Base-by-base conservation (phyloP, 2,113 vertebrate species). In the Equus quagga region DNA sequence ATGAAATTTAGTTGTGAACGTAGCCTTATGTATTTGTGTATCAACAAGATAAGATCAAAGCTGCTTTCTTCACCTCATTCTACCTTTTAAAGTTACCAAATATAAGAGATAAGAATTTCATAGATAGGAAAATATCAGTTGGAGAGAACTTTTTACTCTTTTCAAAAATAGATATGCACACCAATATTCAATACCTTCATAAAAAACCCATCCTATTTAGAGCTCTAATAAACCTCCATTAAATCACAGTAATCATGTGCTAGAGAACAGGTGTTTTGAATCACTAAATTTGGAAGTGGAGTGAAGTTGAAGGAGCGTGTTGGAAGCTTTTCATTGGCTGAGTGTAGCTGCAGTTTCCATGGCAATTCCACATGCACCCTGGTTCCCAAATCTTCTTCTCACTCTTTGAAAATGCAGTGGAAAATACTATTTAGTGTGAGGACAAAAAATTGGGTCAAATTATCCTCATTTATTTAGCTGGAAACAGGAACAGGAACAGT, bases 191-290 rank as follows among this genome's bases (percentile, higher is more conserved):
- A 90, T 87, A 95, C 92, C 75, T 94, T 96, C 83, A 83, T 89
- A 46, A 83, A 96, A 69, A 72, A 89, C 49, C 8, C 28, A 85
- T 70, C 79, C 94, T 97, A 96, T 96, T 97, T 97, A 93, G 89
- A 96, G 93, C 82, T 93, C 91, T 96, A 98, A 97, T 96, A 97
- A 97, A 88, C 69, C 58, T 60, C 96, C 78, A 96, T 97, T 96
- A 97, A 98, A 83, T 97, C 96, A 96, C 79, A 93, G 96, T 92
- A 97, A 97, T 96, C 96, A 97, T 94, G 96, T 96, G 89, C 97
- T 97, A 95, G 73, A 96, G 86, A 97, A 96, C 98, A 98, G 97
- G 98, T 98, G 97, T 97, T 98, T 93, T 70, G 97, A 96, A 93
- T 97, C 82, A 96, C 96, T 97, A 97, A 97, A 98, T 98, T 89